Conservation (phyloP, 2,888 invertebrate species). For the Hedya salicella region DNA sequence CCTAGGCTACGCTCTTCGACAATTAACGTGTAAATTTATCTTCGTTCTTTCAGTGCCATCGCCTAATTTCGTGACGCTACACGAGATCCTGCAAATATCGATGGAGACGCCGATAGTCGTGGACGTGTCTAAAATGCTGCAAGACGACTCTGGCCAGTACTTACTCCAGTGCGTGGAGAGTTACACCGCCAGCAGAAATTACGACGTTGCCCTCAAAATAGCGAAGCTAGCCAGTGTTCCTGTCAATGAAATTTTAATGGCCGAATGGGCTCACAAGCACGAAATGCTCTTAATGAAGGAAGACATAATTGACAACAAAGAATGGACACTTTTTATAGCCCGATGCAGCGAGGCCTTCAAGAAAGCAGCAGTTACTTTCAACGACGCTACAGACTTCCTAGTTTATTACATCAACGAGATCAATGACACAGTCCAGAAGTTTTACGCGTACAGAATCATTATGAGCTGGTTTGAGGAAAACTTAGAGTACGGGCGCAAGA, state of each 20-base stretch:
- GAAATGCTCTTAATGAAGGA: slow-evolving; percentile 66
- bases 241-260: slow-evolving; percentile 81
- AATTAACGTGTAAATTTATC: not conserved
- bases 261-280: slow-evolving; percentile 83
- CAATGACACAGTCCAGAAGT: slow-evolving; percentile 73
- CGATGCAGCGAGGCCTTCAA: slow-evolving; percentile 87
- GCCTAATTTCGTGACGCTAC: slow-evolving; percentile 71
- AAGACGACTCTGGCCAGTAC: slow-evolving; percentile 74
- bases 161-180: slow-evolving; percentile 82
- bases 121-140: slow-evolving; percentile 78
- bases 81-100: slow-evolving; percentile 84
- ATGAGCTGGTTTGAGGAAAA: slow-evolving; percentile 80
- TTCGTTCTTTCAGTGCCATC: slow-evolving; percentile 67
- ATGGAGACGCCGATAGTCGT: slow-evolving; percentile 83
- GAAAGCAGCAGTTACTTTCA: slow-evolving; percentile 85
- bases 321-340: slow-evolving; percentile 81
- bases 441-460: slow-evolving; percentile 79
- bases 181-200: slow-evolving; percentile 80
- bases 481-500: slow-evolving; percentile 67
- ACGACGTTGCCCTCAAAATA: slow-evolving; percentile 85
- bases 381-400: slow-evolving; percentile 87
- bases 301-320: slow-evolving; percentile 66
- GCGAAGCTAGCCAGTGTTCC: slow-evolving; percentile 80
- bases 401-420: slow-evolving; percentile 83
- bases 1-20: too few relatives aligned